Conservation (phyloP, 2,888 invertebrate genomes). For the Acheta domesticus region DNA sequence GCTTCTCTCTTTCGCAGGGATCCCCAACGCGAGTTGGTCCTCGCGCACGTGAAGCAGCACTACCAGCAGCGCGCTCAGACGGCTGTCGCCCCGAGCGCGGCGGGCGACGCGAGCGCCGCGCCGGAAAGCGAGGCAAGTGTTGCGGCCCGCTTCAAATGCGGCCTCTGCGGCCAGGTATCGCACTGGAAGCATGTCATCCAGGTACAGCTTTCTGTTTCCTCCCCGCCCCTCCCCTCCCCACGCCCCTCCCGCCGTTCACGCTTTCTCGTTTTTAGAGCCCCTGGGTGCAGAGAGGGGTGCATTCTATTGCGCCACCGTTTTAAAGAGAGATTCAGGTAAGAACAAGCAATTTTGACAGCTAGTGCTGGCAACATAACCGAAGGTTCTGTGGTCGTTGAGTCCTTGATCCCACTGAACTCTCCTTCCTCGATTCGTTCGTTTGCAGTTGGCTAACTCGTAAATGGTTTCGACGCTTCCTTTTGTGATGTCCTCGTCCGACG, state of each 20-base stretch:
- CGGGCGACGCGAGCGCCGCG: constrained; percentile 41
- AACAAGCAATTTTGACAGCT: no score
- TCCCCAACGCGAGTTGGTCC: constrained; percentile 60
- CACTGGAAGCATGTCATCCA: constrained; percentile 85
- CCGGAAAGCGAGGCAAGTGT: constrained; percentile 57
- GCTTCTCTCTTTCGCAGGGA: constrained; percentile 50
- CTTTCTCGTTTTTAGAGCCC: background rate
- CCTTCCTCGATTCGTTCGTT: no score
- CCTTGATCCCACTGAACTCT: no score
- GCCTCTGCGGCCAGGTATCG: constrained; percentile 76
- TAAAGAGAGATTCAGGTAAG: no score
- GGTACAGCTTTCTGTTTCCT: constrained; percentile 51
- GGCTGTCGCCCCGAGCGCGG: constrained; percentile 40
- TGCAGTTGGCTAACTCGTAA: no score
- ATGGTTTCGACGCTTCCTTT: no score
- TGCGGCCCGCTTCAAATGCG: constrained; percentile 63
- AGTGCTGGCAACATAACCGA: no score
- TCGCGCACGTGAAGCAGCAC: constrained; percentile 65
- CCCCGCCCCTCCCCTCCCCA: no score
- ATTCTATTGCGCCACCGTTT: no score
- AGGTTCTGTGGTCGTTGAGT: no score
- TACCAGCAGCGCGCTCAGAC: constrained; percentile 46
- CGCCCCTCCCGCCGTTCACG: background rate
- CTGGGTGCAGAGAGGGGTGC: no score
- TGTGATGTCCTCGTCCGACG: no score